Percentiles rank a stretch among this genome's conserved stretches.
These are phyloP conservation scores for Gorsachius magnificus DNA, from an alignment of 2,797 vertebrate species.

Conservation along the genomic window DNA sequence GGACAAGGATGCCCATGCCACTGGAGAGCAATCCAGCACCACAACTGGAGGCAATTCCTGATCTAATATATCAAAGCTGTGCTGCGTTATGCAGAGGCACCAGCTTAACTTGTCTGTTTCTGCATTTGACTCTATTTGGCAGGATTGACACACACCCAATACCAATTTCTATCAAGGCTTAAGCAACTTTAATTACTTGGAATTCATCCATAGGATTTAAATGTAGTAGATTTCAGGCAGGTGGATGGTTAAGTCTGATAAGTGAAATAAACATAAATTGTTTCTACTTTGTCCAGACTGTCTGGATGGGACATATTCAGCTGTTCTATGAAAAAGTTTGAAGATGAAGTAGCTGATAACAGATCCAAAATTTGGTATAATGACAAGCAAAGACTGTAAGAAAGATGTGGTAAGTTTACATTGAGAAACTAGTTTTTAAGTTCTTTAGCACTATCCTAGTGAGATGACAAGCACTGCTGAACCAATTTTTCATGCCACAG, in stretches of 20 bases:
- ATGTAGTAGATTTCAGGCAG: not conserved
- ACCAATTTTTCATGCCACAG: not conserved
- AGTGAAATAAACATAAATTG: not conserved
- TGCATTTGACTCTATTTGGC: not conserved
- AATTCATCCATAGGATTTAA: not conserved
- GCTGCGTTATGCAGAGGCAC: not conserved
- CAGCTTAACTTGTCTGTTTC: not conserved
- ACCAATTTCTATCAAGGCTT: not conserved
- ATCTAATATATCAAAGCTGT: not conserved
- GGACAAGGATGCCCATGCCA: not conserved
- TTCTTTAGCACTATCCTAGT: not conserved
- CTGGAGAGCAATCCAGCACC: not conserved
- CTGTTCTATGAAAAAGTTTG: not conserved
- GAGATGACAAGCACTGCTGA: not conserved
- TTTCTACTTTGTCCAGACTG: not conserved
- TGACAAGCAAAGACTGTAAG: not conserved
- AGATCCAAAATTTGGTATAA: not conserved
- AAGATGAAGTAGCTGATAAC: not conserved
- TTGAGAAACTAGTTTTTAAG: not conserved
- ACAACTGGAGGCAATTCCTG: not conserved
- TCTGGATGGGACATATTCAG: not conserved
- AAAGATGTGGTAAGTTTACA: not conserved
- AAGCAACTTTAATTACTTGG: not conserved
- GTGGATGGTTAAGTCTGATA: not conserved
- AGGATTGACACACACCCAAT: not conserved